Evolutionary conservation across 2,113 vertebrate genomes (phyloP), one percentile per base, ranked within the genome.

Genomic region (Mus musculus): DNA sequence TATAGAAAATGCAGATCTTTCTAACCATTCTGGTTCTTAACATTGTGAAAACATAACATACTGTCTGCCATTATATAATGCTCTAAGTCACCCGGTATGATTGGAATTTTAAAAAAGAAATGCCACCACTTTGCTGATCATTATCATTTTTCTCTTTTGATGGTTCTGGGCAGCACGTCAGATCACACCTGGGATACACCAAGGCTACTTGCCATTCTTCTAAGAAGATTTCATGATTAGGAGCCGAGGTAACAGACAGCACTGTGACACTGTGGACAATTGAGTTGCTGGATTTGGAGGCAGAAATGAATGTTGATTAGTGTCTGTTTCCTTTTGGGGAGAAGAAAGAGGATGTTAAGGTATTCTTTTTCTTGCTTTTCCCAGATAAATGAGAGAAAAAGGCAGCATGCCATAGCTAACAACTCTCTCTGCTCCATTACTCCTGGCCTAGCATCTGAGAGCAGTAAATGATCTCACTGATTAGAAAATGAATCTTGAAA

Each of bases 401-500:
- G 82, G 92, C 92, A 94, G 65, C 13, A 1, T 95, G 94, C 94
- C 94, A 92, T 89, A 96, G 93, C 72, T 97, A 97, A 97, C 24
- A 19, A 94, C 81, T 92, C 72, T 92, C 96, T 97, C 93, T 95
- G 92, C 72, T 96, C 97, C 95, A 92, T 97, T 96, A 96, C 97
- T 96, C 76, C 85, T 95, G 90, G 90, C 92, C 97, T 97, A 97
- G 96, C 77, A 97, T 88, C 92, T 93, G 52, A 98, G 90, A 97
- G 90, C 93, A 78, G 90, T 94, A 97, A 97, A 97, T 97, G 95
- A 96, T 92, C 97, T 97, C 97, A 95, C 97, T 98, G 97, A 98
- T 97, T 97, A 97, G 97, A 97, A 97, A 98, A 98, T 98, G 96
- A 97, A 97, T 95, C 97, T 97, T 96, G 96, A 98, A 98, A 97